phyloP scores from a whole-genome alignment of 2,797 vertebrate species.

The Anas flavirostris region DNA sequence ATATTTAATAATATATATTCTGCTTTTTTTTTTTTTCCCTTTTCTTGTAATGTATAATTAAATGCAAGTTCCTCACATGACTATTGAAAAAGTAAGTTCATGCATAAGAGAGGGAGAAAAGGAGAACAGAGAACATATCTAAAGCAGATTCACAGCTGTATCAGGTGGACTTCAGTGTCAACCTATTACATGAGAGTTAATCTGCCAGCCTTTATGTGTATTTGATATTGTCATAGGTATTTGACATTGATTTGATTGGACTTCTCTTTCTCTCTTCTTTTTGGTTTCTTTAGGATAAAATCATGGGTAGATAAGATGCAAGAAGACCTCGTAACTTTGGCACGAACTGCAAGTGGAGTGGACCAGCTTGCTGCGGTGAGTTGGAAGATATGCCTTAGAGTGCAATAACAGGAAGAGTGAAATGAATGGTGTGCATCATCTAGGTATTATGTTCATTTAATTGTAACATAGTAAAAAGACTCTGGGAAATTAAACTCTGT shows the following conservation, averaged over 20 bases:
- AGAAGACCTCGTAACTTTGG: slow-evolving; percentile 91
- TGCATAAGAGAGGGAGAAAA: not conserved
- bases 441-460: not conserved
- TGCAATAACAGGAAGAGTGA: not conserved
- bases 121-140: not conserved
- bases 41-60: not conserved
- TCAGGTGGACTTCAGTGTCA: not conserved
- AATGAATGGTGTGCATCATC: not conserved
- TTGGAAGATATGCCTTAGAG: not conserved
- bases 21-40: not conserved
- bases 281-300: slow-evolving; percentile 86
- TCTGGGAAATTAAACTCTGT: not conserved
- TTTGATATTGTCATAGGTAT: not conserved
- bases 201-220: not conserved
- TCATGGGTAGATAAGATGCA: slow-evolving; percentile 98
- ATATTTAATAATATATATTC: not conserved
- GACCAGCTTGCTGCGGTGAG: slow-evolving; percentile 88
- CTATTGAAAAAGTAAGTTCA: not conserved
- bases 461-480: not conserved
- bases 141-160: not conserved
- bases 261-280: not conserved
- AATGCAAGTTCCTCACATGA: not conserved
- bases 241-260: slow-evolving; percentile 49
- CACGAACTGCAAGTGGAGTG: slow-evolving; percentile 90
- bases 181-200: not conserved